Conservation (phyloP, 2,113 vertebrate genomes). For the Lonchura striata region DNA sequence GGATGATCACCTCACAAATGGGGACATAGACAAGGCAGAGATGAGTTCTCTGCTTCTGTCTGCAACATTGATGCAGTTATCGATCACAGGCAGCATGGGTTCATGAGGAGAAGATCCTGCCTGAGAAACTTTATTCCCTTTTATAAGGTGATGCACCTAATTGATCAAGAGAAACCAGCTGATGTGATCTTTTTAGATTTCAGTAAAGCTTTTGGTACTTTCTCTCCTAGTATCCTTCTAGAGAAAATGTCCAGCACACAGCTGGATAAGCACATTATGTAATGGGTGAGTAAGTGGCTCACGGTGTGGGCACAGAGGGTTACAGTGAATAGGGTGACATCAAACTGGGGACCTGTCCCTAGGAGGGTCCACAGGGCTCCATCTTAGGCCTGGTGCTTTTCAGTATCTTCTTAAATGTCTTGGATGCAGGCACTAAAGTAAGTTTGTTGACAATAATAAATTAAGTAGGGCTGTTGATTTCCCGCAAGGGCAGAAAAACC, state of each 20-base stretch:
- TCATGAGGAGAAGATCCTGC: background rate
- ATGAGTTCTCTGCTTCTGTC: background rate
- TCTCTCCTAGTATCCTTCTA: background rate
- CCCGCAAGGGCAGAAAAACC: background rate
- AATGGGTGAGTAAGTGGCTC: background rate
- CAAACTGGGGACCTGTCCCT: background rate
- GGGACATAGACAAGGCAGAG: background rate
- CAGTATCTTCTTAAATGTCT: background rate
- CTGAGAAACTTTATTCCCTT: background rate
- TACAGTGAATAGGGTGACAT: background rate
- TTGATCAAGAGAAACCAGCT: background rate
- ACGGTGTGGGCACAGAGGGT: rapidly evolving
- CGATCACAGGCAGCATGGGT: background rate
- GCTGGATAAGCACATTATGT: background rate
- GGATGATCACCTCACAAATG: background rate
- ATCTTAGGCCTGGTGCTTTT: background rate
- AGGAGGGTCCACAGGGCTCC: background rate
- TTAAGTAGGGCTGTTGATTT: background rate
- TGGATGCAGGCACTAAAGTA: background rate
- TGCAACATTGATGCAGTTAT: rapidly evolving
- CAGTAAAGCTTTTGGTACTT: background rate
- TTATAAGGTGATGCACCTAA: background rate
- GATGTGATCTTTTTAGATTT: background rate
- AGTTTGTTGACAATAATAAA: background rate
- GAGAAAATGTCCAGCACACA: background rate